Evolutionary conservation across 37 sponge, comb jelly and placozoan genomes (phyloP).

Genomic region (Hormiphora californensis): DNA sequence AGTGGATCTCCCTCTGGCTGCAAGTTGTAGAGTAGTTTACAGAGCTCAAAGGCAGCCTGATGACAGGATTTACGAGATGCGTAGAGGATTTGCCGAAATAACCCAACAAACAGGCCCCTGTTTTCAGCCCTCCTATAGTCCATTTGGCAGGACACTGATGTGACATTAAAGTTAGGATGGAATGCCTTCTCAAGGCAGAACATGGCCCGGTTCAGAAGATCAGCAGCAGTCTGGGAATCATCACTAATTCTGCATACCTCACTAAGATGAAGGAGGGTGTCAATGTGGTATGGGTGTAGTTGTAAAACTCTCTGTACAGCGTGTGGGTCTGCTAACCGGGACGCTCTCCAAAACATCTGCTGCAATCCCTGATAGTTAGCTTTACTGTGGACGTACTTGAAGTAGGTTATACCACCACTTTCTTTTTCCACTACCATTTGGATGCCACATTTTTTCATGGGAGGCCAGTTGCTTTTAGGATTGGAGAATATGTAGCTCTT

Average conservation of each 20-base stretch:
- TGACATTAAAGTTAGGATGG: conserved; percentile 79
- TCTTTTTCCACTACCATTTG: conserved; percentile 25
- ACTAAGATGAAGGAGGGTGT: conserved; percentile 89
- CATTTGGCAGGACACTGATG: conserved; percentile 73
- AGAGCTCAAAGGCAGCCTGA: conserved; percentile 86
- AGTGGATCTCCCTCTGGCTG: conserved; percentile 84
- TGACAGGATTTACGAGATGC: conserved; percentile 68
- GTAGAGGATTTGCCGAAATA: not conserved
- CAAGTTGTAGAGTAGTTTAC: conserved; percentile 79
- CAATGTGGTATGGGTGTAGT: conserved; percentile 88
- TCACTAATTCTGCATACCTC: conserved; percentile 89
- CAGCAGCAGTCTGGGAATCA: conserved; percentile 83
- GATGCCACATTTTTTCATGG: conserved; percentile 24
- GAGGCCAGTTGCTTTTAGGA: conserved; percentile 32
- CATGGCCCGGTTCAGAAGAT: conserved; percentile 77
- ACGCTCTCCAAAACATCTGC: conserved; percentile 40
- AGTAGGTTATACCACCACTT: not conserved
- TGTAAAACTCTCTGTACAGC: conserved; percentile 58
- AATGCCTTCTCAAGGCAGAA: conserved; percentile 81
- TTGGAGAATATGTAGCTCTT: conserved; percentile 13
- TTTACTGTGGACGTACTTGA: conserved; percentile 44
- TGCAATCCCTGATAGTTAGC: conserved; percentile 22
- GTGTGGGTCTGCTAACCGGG: conserved; percentile 5
- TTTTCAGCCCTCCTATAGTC: conserved; percentile 78
- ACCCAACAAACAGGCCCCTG: conserved; percentile 61